Conservation (phyloP, 2,113 vertebrate genomes). For the Nanger granti region DNA sequence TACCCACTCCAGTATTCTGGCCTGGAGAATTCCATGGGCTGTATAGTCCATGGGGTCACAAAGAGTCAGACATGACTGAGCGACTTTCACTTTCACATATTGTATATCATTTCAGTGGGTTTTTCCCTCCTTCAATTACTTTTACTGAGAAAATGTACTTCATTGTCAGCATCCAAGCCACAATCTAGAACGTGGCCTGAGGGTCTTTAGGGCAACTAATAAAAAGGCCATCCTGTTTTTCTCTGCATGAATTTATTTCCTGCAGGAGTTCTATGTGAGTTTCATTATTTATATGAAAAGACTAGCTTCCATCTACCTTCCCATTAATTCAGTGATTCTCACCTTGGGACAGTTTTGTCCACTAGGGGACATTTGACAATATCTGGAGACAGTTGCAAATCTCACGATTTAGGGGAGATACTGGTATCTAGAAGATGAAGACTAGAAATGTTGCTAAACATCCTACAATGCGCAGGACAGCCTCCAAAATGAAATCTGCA, state of each 20-base stretch:
- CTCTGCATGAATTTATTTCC: background rate
- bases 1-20: background rate
- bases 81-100: background rate
- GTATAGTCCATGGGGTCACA: background rate
- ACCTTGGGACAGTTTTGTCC: background rate
- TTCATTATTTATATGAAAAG: slow-evolving; percentile 8
- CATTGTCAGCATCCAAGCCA: background rate
- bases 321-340: background rate
- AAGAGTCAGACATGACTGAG: background rate
- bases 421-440: background rate
- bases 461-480: background rate
- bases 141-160: slow-evolving; percentile 34
- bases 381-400: background rate
- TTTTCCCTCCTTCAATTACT: background rate
- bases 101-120: background rate
- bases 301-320: background rate
- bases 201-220: background rate
- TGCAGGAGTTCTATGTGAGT: background rate
- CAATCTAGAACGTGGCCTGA: background rate
- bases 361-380: background rate
- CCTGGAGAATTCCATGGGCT: background rate
- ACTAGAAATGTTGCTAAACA: background rate
- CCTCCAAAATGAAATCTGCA: background rate
- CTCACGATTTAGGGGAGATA: background rate
- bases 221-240: background rate